Conservation (phyloP, 2,888 invertebrate species). For the Ariolimax columbianus region DNA sequence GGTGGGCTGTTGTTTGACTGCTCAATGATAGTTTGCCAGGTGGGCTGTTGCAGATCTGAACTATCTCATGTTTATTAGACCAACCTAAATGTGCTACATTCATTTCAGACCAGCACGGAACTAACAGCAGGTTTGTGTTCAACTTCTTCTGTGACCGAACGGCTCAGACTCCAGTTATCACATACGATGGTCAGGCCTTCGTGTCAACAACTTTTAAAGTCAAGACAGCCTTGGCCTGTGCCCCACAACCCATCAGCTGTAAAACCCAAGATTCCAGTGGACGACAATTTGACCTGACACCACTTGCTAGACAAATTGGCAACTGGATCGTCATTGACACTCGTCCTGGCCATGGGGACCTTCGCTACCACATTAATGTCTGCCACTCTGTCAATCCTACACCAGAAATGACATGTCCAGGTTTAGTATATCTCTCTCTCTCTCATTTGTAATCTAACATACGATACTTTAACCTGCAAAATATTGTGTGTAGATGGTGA, state of each 20-base stretch:
- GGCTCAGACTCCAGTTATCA: conserved; percentile 58
- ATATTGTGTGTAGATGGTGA: too few species aligned
- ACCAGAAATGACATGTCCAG: conserved; percentile 64
- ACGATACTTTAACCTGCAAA: too few species aligned
- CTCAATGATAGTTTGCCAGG: too few species aligned
- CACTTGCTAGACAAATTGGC: conserved; percentile 60
- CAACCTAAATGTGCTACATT: too few species aligned
- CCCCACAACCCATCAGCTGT: conserved; percentile 68
- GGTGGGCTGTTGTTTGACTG: too few species aligned
- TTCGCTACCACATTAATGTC: conserved; percentile 75
- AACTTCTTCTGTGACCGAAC: conserved; percentile 64
- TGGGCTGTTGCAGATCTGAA: too few species aligned
- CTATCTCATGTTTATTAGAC: too few species aligned
- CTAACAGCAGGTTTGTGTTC: conserved; percentile 52
- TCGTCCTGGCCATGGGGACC: conserved; percentile 56
- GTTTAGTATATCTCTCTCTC: conserved; percentile 55
- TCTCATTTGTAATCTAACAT: background rate
- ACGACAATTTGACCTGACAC: conserved; percentile 71
- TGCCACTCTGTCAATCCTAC: conserved; percentile 73
- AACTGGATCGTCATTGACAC: conserved; percentile 71
- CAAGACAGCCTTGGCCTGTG: conserved; percentile 70
- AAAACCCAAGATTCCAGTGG: conserved; percentile 65
- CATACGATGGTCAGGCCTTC: conserved; percentile 58
- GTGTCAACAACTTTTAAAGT: conserved; percentile 64
- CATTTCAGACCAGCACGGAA: conserved; percentile 14